Percentiles rank a stretch among this genome's conserved stretches.
These are phyloP conservation scores for Ctenoplectra terminalis DNA, from an alignment of 1,140 invertebrate genomes.

Conservation along the genomic window DNA sequence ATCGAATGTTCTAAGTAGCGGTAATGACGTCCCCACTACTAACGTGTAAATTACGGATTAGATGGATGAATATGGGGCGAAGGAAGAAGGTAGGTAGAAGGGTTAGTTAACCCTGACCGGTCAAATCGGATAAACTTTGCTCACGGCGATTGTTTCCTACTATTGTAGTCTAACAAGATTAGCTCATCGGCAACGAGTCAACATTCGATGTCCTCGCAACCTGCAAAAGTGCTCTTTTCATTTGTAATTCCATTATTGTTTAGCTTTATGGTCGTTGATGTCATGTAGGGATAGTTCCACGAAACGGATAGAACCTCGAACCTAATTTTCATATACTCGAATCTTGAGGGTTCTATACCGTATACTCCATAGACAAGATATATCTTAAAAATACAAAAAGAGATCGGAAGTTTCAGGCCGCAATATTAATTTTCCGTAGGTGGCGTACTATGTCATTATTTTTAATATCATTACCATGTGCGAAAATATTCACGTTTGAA, in stretches of 20 bases:
- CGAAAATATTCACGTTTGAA: no score
- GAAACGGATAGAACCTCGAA: not conserved
- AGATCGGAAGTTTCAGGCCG: no score
- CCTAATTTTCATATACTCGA: not conserved
- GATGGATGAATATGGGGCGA: not conserved
- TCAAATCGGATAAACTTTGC: constrained; percentile 26
- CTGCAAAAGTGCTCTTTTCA: not conserved
- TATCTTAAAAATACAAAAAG: no score
- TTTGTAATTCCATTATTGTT: not conserved
- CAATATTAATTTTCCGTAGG: no score
- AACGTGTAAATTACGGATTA: constrained; percentile 8
- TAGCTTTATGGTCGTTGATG: not conserved
- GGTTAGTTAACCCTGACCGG: not conserved
- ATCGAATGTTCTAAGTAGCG: not conserved
- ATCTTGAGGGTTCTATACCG: no score
- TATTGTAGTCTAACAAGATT: constrained; percentile 32
- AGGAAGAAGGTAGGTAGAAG: not conserved
- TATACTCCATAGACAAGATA: no score
- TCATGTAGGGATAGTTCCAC: no score
- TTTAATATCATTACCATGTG: no score
- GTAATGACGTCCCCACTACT: constrained; percentile 1
- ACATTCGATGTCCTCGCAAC: not conserved
- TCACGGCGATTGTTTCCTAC: constrained; percentile 14
- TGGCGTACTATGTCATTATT: no score
- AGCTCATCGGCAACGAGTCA: not conserved